These are phyloP conservation scores for Leptatherina wallacei DNA, from an alignment of 2,797 vertebrate genomes.

Conservation along the genomic window DNA sequence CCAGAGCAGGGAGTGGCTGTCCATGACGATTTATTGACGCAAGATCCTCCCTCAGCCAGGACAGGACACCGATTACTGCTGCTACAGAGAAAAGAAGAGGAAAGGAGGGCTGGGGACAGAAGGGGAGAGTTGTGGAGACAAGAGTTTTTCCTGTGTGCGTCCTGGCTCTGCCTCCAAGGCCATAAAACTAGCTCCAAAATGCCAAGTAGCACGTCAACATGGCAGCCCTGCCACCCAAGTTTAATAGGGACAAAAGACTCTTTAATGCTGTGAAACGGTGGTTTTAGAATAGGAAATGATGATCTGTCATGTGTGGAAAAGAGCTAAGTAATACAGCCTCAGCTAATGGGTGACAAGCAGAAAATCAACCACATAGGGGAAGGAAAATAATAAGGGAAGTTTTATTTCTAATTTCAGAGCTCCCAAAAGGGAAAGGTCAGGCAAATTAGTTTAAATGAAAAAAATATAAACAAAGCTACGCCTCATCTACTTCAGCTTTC, in stretches of 20 bases:
- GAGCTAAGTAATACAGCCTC: conserved; percentile 35
- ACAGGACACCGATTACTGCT: conserved; percentile 77
- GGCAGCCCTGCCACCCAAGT: conserved; percentile 77
- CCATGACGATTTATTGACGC: conserved; percentile 82
- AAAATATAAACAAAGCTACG: conserved; percentile 11
- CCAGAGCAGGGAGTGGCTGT: conserved; percentile 74
- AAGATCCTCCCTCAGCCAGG: conserved; percentile 69
- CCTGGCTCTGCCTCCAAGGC: conserved; percentile 70
- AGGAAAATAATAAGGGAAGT: conserved; percentile 33
- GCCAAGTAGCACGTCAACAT: conserved; percentile 74
- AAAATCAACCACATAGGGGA: conserved; percentile 50
- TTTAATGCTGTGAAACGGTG: conserved; percentile 64
- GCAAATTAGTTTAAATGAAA: conserved; percentile 19
- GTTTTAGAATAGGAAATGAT: conserved; percentile 66
- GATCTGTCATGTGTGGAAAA: conserved; percentile 65
- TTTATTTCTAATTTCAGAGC: conserved; percentile 34
- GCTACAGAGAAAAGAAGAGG: conserved; percentile 55
- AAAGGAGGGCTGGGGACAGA: conserved; percentile 28
- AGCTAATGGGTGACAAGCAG: conserved; percentile 53
- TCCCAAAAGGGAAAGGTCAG: conserved; percentile 28
- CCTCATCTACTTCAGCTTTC: conserved; percentile 2
- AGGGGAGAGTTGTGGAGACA: conserved; percentile 53
- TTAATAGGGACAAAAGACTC: conserved; percentile 67
- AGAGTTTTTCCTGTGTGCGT: conserved; percentile 70
- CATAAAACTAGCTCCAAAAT: conserved; percentile 75